Conservation (phyloP, 2,113 vertebrate species). For the Spilogale gracilis region DNA sequence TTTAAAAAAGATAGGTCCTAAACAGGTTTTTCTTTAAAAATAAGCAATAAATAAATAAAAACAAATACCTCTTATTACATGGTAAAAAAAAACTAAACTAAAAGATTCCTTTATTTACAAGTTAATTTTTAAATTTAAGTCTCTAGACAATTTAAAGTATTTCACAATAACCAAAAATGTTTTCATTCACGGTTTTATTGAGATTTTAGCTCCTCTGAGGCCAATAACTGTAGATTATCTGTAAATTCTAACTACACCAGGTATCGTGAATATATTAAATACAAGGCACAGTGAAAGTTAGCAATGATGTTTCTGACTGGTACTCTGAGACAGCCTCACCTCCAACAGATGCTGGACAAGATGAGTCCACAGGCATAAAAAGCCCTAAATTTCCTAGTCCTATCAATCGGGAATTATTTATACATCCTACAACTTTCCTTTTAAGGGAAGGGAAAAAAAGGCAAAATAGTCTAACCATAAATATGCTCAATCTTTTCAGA, state of each 20-base stretch:
- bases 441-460: not conserved
- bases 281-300: not conserved
- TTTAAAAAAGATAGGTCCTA: not conserved
- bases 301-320: not conserved
- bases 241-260: not conserved
- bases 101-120: not conserved
- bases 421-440: not conserved
- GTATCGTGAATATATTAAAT: not conserved
- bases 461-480: not conserved
- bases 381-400: not conserved
- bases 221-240: not conserved
- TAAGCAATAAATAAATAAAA: conserved; percentile 17
- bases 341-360: not conserved
- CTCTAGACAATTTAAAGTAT: conserved; percentile 48
- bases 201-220: not conserved
- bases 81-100: not conserved
- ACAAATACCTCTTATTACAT: not conserved
- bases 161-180: conserved; percentile 8
- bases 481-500: conserved; percentile 5
- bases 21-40: conserved; percentile 48
- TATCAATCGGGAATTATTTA: not conserved
- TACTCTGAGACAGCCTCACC: not conserved
- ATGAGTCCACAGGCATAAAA: not conserved
- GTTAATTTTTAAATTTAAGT: conserved; percentile 44
- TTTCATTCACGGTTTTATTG: conserved; percentile 26